Evolutionary conservation across 2,888 invertebrate species (phyloP).

Genomic region (Mythimna lalbum): DNA sequence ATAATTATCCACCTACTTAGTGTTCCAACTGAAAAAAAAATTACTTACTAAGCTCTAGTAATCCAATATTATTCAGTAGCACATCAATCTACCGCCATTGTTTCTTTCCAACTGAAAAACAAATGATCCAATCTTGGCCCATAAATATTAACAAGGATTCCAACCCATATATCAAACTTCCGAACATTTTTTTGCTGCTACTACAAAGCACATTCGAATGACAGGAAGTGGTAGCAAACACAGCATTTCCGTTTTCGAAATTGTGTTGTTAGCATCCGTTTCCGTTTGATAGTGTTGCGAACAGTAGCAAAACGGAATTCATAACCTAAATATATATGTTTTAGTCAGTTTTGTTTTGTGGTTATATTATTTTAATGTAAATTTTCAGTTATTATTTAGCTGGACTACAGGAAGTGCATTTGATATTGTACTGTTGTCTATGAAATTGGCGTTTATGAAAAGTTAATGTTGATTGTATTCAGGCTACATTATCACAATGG

Average conservation of each 20-base stretch:
- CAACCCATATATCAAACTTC: slow-evolving; percentile 52
- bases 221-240: slow-evolving; percentile 70
- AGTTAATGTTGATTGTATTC: background rate
- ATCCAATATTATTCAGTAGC: background rate
- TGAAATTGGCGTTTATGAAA: slow-evolving; percentile 2
- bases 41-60: background rate
- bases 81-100: slow-evolving; percentile 15
- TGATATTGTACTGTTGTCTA: background rate
- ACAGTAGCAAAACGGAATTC: slow-evolving; percentile 52
- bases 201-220: slow-evolving; percentile 63
- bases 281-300: slow-evolving; percentile 65
- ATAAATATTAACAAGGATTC: slow-evolving; percentile 52
- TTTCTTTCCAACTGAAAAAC: slow-evolving; percentile 13
- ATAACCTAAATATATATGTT: slow-evolving; percentile 58
- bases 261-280: slow-evolving; percentile 68
- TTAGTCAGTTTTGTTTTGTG: slow-evolving; percentile 50
- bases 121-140: slow-evolving; percentile 29
- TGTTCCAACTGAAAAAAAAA: too few relatives aligned
- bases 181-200: slow-evolving; percentile 56
- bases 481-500: background rate
- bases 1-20: too few relatives aligned
- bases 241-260: slow-evolving; percentile 68
- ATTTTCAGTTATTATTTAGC: slow-evolving; percentile 45
- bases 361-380: slow-evolving; percentile 55
- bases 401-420: slow-evolving; percentile 24